Conservation (phyloP, 2,113 vertebrate genomes). For the Ochotona curzoniae region DNA sequence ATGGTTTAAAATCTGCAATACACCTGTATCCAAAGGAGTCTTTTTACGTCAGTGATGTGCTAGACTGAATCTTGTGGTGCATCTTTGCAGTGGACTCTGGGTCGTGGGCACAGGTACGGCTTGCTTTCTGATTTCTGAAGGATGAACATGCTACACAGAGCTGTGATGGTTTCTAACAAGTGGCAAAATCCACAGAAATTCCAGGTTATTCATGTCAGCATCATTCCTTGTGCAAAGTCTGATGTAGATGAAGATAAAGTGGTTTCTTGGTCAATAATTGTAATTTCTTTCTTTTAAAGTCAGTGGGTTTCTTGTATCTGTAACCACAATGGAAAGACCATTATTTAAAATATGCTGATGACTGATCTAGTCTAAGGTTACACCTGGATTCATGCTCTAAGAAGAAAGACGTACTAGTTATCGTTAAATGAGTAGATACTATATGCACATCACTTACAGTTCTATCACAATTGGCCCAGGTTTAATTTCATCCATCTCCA, state of each 20-base stretch:
- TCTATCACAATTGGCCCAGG: conserved; percentile 96
- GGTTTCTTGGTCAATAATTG: conserved; percentile 99
- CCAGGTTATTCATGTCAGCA: conserved; percentile 62
- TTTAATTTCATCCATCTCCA: conserved; percentile 99
- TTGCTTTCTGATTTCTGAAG: conserved; percentile 53
- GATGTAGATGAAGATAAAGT: conserved; percentile 98
- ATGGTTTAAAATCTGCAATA: conserved; percentile 75
- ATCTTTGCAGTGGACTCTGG: conserved; percentile 78
- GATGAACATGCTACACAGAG: conserved; percentile 78
- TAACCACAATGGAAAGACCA: conserved; percentile 75
- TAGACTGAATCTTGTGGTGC: conserved; percentile 65
- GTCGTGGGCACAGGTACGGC: conserved; percentile 63
- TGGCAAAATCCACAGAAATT: conserved; percentile 77
- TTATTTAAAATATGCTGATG: not conserved
- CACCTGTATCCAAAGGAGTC: conserved; percentile 79
- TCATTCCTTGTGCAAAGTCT: conserved; percentile 97
- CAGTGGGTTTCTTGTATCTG: conserved; percentile 99
- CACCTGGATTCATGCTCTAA: not conserved
- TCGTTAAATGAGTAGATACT: rapidly evolving
- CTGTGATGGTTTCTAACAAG: conserved; percentile 62
- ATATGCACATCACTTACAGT: conserved; percentile 90
- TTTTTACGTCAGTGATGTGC: not conserved
- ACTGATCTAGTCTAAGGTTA: not conserved
- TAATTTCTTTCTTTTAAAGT: conserved; percentile 99
- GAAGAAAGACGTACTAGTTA: not conserved